phyloP scores from a whole-genome alignment of 2,113 vertebrate genomes.

The Tringa solitaria region DNA sequence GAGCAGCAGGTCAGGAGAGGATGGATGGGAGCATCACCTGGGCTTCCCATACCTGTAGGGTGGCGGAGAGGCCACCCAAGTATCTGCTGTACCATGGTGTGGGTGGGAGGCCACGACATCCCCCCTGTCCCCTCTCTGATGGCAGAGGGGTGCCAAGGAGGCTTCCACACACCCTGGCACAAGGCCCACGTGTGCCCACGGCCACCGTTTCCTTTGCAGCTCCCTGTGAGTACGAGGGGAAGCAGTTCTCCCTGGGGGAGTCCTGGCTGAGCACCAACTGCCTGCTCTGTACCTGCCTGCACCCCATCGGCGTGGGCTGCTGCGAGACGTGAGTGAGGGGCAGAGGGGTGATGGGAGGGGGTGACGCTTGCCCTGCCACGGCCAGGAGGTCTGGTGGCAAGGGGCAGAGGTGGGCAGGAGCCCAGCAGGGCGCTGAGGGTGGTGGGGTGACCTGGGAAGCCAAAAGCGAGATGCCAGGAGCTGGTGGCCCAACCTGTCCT shows the following conservation, averaged over 20 bases:
- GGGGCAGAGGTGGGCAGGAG: neutral
- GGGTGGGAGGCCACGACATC: fast-evolving
- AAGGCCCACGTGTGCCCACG: neutral
- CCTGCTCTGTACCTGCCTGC: conserved; percentile 92
- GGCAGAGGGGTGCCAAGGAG: neutral
- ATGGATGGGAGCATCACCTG: neutral
- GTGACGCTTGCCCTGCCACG: neutral
- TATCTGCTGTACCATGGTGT: neutral
- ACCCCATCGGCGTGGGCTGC: conserved; percentile 91
- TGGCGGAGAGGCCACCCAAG: neutral
- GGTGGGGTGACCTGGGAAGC: neutral
- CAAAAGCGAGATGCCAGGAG: neutral
- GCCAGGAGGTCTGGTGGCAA: neutral
- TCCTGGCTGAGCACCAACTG: conserved; percentile 89
- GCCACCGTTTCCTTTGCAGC: conserved; percentile 70
- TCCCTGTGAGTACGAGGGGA: conserved; percentile 80
- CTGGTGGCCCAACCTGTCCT: neutral
- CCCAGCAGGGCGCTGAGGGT: neutral
- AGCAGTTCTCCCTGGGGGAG: conserved; percentile 84
- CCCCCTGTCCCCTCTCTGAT: neutral
- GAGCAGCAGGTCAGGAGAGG: neutral
- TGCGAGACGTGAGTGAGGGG: conserved; percentile 88
- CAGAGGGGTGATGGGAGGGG: fast-evolving
- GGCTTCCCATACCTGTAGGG: neutral
- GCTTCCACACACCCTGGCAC: fast-evolving